Conservation (phyloP, 2,888 invertebrate genomes). For the Lobophora halterata region DNA sequence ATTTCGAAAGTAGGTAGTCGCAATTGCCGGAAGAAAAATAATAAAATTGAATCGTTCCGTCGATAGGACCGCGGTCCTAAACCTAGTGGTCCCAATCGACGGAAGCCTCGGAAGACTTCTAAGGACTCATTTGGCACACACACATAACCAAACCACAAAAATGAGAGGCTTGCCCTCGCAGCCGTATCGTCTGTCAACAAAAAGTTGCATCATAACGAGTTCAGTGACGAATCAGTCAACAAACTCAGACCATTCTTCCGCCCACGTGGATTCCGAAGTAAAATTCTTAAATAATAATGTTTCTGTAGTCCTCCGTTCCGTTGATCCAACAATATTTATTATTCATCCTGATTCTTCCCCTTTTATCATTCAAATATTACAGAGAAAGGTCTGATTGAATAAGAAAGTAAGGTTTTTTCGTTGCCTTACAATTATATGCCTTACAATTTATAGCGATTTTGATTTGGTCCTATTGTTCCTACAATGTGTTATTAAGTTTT, state of each 20-base stretch:
- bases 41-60: too few species aligned
- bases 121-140: slow-evolving; percentile 1
- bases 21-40: too few species aligned
- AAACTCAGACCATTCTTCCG: slow-evolving; percentile 65
- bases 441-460: too few species aligned
- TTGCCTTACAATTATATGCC: too few species aligned
- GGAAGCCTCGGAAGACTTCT: too few species aligned
- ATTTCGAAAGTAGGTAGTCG: too few species aligned
- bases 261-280: slow-evolving; percentile 50
- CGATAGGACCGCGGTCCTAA: too few species aligned
- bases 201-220: slow-evolving; percentile 73
- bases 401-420: too few species aligned
- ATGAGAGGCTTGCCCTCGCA: slow-evolving; percentile 42
- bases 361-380: slow-evolving; percentile 1
- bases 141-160: too few species aligned
- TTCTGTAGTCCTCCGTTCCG: slow-evolving; percentile 13
- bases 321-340: slow-evolving; percentile 13
- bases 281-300: slow-evolving; percentile 20
- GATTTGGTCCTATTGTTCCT: too few species aligned
- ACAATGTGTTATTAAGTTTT: too few species aligned
- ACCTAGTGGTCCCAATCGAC: too few species aligned
- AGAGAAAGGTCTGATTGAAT: slow-evolving; percentile 2
- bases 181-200: slow-evolving; percentile 48
- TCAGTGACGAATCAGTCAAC: slow-evolving; percentile 64
- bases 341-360: slow-evolving; percentile 7